Conservation (phyloP, 2,113 vertebrate species). For the Heliornis fulica region DNA sequence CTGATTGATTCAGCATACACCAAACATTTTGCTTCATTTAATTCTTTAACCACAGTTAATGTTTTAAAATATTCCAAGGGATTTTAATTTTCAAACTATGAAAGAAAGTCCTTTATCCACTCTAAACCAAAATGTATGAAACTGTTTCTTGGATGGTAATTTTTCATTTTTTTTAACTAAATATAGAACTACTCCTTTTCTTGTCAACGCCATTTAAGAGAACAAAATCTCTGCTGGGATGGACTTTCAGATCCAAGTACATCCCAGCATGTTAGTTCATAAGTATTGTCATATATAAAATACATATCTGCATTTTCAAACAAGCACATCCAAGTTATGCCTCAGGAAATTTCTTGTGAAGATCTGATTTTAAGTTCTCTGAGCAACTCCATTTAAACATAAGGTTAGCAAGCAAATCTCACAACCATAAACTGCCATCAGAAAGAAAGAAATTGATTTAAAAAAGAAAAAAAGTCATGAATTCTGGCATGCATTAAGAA, state of each 20-base stretch:
- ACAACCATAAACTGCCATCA: neutral
- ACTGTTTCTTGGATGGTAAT: neutral
- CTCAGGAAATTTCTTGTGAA: fast-evolving
- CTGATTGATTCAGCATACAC: slow-evolving; percentile 66
- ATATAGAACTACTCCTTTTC: neutral
- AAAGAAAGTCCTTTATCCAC: neutral
- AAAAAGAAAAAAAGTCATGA: neutral
- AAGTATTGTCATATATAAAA: neutral
- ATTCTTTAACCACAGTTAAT: slow-evolving; percentile 59
- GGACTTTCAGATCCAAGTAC: neutral
- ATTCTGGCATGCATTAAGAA: neutral
- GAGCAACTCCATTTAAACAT: neutral
- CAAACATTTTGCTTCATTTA: slow-evolving; percentile 60
- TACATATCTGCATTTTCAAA: neutral
- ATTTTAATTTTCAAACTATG: slow-evolving; percentile 35
- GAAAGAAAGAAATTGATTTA: neutral
- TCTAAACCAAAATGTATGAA: neutral
- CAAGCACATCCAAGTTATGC: neutral
- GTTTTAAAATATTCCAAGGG: slow-evolving; percentile 46
- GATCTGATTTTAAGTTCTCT: neutral
- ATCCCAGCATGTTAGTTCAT: neutral
- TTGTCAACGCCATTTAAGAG: neutral
- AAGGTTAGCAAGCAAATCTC: neutral
- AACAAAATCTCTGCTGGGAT: neutral
- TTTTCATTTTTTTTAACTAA: neutral